A percentile compares a stretch with the other conserved stretches of the same genome.
phyloP scores from a whole-genome alignment of 1,140 invertebrate species.

The Liolophura sinensis region DNA sequence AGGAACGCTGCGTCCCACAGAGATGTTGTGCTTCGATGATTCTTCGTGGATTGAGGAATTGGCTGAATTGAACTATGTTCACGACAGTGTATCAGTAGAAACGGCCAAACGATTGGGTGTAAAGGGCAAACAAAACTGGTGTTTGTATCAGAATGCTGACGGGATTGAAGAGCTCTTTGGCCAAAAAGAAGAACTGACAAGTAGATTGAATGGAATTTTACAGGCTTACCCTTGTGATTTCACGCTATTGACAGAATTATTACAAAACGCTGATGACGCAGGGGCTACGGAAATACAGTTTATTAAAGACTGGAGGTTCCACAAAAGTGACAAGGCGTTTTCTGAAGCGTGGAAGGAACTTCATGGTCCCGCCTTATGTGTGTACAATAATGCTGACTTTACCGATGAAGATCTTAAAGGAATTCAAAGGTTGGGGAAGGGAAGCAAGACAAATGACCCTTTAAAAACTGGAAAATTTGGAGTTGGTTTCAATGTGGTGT shows the following conservation, averaged over 20 bases:
- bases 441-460: slow-evolving; percentile 24
- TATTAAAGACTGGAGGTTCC: slow-evolving; percentile 24
- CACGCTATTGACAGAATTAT: slow-evolving; percentile 30
- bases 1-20: slow-evolving; percentile 3
- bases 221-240: slow-evolving; percentile 26
- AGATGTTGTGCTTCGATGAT: slow-evolving; percentile 8
- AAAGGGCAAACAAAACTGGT: neutral
- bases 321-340: neutral
- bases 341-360: slow-evolving; percentile 23
- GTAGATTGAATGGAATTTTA: slow-evolving; percentile 28
- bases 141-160: neutral
- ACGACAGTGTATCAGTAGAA: neutral
- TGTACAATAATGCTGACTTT: slow-evolving; percentile 38
- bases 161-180: slow-evolving; percentile 20
- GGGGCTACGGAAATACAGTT: slow-evolving; percentile 37
- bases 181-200: slow-evolving; percentile 29
- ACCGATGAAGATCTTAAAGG: slow-evolving; percentile 32
- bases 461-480: slow-evolving; percentile 30
- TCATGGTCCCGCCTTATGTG: slow-evolving; percentile 32
- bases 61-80: neutral
- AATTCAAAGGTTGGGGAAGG: slow-evolving; percentile 37
- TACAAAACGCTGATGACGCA: slow-evolving; percentile 57
- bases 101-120: neutral
- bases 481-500: slow-evolving; percentile 37
- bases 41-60: neutral